Percentiles rank a stretch among this genome's conserved stretches.
Evolutionary conservation across 1,140 invertebrate genomes (phyloP).

Genomic region (Eriosoma lanigerum): DNA sequence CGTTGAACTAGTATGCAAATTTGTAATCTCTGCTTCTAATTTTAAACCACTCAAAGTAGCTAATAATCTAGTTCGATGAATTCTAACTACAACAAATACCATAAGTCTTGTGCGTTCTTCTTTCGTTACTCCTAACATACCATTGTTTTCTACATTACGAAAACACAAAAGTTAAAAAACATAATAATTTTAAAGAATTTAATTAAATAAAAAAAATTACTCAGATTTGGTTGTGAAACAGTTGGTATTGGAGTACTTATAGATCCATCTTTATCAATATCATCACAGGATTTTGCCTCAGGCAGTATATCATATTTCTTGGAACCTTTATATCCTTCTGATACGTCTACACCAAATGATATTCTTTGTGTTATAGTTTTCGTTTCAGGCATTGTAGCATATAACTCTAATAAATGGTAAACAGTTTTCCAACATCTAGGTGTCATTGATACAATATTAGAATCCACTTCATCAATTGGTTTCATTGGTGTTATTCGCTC

Average conservation of each 20-base stretch:
- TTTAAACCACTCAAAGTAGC: constrained; percentile 92
- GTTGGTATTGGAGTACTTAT: constrained; percentile 55
- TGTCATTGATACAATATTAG: constrained; percentile 58
- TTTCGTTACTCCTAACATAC: constrained; percentile 58
- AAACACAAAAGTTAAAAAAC: neutral
- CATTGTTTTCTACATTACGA: neutral
- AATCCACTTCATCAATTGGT: constrained; percentile 32
- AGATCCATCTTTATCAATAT: constrained; percentile 59
- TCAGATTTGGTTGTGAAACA: constrained; percentile 53
- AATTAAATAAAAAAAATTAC: constrained; percentile 53
- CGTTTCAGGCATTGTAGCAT: constrained; percentile 90
- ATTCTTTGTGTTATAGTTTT: constrained; percentile 75
- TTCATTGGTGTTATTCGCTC: constrained; percentile 50
- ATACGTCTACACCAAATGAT: constrained; percentile 61
- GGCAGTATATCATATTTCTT: constrained; percentile 62
- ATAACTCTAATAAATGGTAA: constrained; percentile 87
- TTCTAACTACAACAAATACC: constrained; percentile 86
- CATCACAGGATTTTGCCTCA: constrained; percentile 59
- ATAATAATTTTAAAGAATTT: neutral
- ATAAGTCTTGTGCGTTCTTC: constrained; percentile 65
- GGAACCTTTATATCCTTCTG: constrained; percentile 61
- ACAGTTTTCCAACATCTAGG: constrained; percentile 93
- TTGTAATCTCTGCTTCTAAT: constrained; percentile 84
- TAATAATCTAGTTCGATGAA: constrained; percentile 81
- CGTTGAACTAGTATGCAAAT: constrained; percentile 75